Base-by-base conservation (phyloP, 1,140 invertebrate species). In the Lordiphosa clarofinis region DNA sequence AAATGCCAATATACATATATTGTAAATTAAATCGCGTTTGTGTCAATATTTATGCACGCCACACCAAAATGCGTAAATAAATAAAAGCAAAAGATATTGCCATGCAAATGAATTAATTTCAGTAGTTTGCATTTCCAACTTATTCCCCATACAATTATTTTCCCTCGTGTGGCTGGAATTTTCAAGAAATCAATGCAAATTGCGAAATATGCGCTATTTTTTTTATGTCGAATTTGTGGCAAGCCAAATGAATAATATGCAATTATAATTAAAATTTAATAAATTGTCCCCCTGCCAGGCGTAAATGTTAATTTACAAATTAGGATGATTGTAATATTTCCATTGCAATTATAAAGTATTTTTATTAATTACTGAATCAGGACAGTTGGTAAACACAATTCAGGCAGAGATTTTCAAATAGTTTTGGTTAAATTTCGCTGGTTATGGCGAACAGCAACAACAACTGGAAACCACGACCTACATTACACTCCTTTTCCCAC, bases 71-170 rank as follows among this genome's bases (percentile, higher is more conserved):
- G 58, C 36, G 39, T 56, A 67, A 73, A 70, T 74, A 73, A 73
- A 79, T 73, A 73, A 66, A 54, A 70, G 40, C 65, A 31, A 46
- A 73, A 79, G 70, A 73, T 79, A 73, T 73, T 79, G 69, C 62
- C 62, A 65, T 63, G 61, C 56, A 70, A 79, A 73, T 79, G 60
- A 70, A 79, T 79, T 70, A 73, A 79, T 79, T 78, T 79, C 49
- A 79, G 57, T 66, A 73, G 65, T 60, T 78, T 78, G 58, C 56
- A 64, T 69, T 79, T 68, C 24, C 36, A 56, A 15, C 50, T 33
- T 8, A 37, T 13, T 21, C 54, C 36, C 38, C 50, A 28, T 33
- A 6, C 24, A 28, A 28, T 28, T 28, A 15, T 24, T 50, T 49
- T 43, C 15, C 33, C 21, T 50, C 15, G 28, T 21, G 39, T 38